A percentile compares a stretch with the other conserved stretches of the same genome.
Conservation (phyloP, 2,888 invertebrate genomes). For the Geotrupes spiniger region DNA sequence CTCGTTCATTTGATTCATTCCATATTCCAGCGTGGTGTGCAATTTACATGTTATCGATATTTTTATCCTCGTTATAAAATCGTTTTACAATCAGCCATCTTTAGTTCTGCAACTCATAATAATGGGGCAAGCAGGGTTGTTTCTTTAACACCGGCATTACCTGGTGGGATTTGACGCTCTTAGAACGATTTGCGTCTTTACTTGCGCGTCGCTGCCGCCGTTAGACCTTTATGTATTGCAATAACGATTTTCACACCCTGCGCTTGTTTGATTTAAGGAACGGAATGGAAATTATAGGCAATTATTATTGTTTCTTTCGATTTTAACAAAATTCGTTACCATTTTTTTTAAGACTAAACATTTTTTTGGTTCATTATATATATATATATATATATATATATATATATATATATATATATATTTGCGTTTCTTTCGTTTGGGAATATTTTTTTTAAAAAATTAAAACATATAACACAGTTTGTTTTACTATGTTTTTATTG, state of each 20-base stretch:
- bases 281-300: constrained; percentile 32
- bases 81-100: constrained; percentile 47
- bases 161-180: constrained; percentile 29
- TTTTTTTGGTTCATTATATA: too few species aligned
- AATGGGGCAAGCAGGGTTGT: constrained; percentile 26
- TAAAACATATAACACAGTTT: too few species aligned
- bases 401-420: too few species aligned
- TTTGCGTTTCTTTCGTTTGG: too few species aligned
- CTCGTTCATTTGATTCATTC: constrained; percentile 50
- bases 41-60: constrained; percentile 53
- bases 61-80: constrained; percentile 51
- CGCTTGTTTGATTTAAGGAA: constrained; percentile 33
- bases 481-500: too few species aligned
- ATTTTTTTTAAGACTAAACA: too few species aligned
- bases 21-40: constrained; percentile 48
- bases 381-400: too few species aligned
- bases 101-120: constrained; percentile 37
- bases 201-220: constrained; percentile 18
- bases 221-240: constrained; percentile 21
- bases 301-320: too few species aligned
- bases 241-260: constrained; percentile 25
- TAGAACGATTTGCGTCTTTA: constrained; percentile 25
- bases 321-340: too few species aligned
- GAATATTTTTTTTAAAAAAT: too few species aligned
- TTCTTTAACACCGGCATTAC: constrained; percentile 24